Percentiles rank a stretch among this genome's conserved stretches.
Evolutionary conservation across 2,113 vertebrate genomes (phyloP).

Genomic region (Triplophysa rosa): DNA sequence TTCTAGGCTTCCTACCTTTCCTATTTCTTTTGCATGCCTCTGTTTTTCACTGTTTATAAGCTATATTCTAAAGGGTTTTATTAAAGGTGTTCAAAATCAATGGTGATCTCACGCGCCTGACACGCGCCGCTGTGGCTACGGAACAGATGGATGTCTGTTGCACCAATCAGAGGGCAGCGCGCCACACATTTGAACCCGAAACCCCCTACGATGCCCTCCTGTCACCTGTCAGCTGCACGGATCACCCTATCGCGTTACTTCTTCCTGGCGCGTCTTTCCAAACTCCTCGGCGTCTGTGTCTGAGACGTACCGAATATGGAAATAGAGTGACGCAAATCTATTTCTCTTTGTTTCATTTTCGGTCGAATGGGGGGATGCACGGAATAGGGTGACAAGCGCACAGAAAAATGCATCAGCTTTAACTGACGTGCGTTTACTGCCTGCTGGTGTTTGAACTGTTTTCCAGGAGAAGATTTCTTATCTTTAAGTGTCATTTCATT

Average conservation of each 20-base stretch:
- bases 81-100: slow-evolving; percentile 19
- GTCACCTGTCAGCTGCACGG: slow-evolving; percentile 33
- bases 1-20: too few relatives aligned
- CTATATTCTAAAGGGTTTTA: not conserved
- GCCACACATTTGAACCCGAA: slow-evolving; percentile 27
- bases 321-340: not conserved
- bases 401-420: not conserved
- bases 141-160: slow-evolving; percentile 66
- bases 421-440: not conserved
- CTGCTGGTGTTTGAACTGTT: not conserved
- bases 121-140: slow-evolving; percentile 71
- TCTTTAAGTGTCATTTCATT: too few relatives aligned
- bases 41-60: not conserved
- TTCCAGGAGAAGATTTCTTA: too few relatives aligned
- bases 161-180: slow-evolving; percentile 29
- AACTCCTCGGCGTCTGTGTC: slow-evolving; percentile 48
- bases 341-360: not conserved
- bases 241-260: slow-evolving; percentile 45
- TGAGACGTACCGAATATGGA: not conserved
- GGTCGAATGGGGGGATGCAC: not conserved
- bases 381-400: slow-evolving; percentile 10
- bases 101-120: slow-evolving; percentile 70
- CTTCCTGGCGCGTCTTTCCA: slow-evolving; percentile 48
- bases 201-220: slow-evolving; percentile 16
- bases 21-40: too few relatives aligned